phyloP scores from a whole-genome alignment of 2,888 invertebrate species.

The Rhagium mordax region DNA sequence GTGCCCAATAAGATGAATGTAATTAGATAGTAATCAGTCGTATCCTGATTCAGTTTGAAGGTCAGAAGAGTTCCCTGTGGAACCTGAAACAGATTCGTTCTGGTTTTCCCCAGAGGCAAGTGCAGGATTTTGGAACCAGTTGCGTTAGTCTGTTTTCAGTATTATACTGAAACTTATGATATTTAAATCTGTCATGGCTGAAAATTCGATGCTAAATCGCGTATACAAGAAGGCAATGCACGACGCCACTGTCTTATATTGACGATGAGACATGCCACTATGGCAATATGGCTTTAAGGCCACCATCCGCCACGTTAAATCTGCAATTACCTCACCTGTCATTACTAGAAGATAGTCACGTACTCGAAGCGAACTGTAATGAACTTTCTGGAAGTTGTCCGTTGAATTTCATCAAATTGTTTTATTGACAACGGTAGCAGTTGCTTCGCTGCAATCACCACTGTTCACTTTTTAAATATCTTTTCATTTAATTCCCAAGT shows the following conservation, averaged over 20 bases:
- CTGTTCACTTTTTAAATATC: slow-evolving; percentile 14
- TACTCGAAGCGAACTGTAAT: slow-evolving; percentile 60
- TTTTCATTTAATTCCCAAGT: too few species aligned
- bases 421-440: slow-evolving; percentile 53
- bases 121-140: too few species aligned
- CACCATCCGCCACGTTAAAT: slow-evolving; percentile 60
- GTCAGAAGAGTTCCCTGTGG: too few species aligned
- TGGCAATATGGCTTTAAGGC: slow-evolving; percentile 46
- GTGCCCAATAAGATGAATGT: too few species aligned
- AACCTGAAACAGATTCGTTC: too few species aligned
- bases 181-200: too few species aligned
- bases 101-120: too few species aligned
- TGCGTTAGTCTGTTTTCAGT: too few species aligned
- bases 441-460: slow-evolving; percentile 2
- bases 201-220: too few species aligned
- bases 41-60: too few species aligned
- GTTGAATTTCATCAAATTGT: slow-evolving; percentile 48
- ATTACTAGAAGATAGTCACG: slow-evolving; percentile 64
- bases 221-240: not conserved
- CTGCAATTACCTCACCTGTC: slow-evolving; percentile 64
- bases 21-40: too few species aligned
- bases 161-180: too few species aligned
- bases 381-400: slow-evolving; percentile 59
- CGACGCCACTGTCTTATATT: slow-evolving; percentile 35
- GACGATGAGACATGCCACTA: slow-evolving; percentile 56